Evolutionary conservation across 2,888 invertebrate genomes (phyloP), one percentile per base, ranked within the genome.

Genomic region (Drosophila basisetae): DNA sequence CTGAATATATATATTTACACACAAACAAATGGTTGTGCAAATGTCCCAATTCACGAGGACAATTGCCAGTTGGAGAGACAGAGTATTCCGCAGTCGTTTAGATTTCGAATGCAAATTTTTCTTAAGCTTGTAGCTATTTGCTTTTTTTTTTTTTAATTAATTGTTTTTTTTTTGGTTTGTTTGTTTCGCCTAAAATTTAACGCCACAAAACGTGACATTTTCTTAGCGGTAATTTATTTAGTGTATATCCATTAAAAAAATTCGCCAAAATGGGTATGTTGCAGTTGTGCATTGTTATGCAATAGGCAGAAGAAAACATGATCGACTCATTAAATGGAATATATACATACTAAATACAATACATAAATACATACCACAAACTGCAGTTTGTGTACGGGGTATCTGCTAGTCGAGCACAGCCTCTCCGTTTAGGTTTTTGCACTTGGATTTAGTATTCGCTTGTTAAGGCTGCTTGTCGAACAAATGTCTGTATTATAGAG

Each of bases 391-490:
- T 6, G 5, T 37, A 28, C 39, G 52, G 52, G 35, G 53, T 67
- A 67, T 54, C 22, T 25, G 18, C 7, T n/a, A 47, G 66, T 35
- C 10, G 10, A 11, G 3, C 67, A n/a, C 3, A 35, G 9, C 11
- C 16, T 1, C 13, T 10, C 1, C 4, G 35, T 3, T 18, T 9
- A 18, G 33, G 13, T 59, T 47, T 52, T 54, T 71, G 52, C 56
- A 54, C 43, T 49, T 41, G 39, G 49, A 18, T 28, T 55, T 62
- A 54, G 67, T 47, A 56, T 80, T 64, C 47, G 60, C 53, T 61
- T 53, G 69, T 70, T n/a, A 33, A 33, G 31, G 18, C 50, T 73
- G 67, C 69, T 78, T 63, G 47, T 47, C 47, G 16, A 47, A 47
- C 47, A 25, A 47, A 47, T 47, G 47, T 47, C 16, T 25, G 47